Percentiles rank a stretch among this genome's conserved stretches.
phyloP scores from a whole-genome alignment of 2,888 invertebrate species.

The Ferrisia virgata region DNA sequence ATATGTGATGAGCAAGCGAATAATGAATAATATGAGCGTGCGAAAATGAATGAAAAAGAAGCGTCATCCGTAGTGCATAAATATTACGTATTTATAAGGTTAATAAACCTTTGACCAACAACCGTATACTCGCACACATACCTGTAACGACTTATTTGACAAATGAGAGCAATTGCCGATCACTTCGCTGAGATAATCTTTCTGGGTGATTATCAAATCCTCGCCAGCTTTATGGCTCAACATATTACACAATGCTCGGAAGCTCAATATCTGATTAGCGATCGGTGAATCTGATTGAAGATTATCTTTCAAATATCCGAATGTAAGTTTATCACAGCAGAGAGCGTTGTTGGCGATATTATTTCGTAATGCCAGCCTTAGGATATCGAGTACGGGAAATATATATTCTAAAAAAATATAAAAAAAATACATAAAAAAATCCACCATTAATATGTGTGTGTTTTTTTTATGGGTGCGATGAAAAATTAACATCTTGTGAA shows the following conservation, averaged over 20 bases:
- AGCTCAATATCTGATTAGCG: conserved; percentile 73
- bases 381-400: conserved; percentile 85
- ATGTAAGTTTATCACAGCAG: conserved; percentile 55
- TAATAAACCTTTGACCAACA: too few relatives aligned
- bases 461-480: background rate
- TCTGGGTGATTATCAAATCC: conserved; percentile 60
- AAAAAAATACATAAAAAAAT: background rate
- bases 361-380: conserved; percentile 76
- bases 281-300: conserved; percentile 53
- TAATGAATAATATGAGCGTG: too few relatives aligned
- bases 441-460: background rate
- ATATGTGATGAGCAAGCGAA: too few relatives aligned
- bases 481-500: too few relatives aligned
- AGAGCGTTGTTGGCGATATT: conserved; percentile 61
- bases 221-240: conserved; percentile 69
- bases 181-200: conserved; percentile 60
- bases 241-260: conserved; percentile 78
- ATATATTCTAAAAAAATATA: conserved; percentile 60
- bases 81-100: too few relatives aligned
- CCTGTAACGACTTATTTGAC: conserved; percentile 65
- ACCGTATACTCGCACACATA: conserved; percentile 53
- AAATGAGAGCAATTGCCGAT: conserved; percentile 57
- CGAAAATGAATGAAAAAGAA: too few relatives aligned
- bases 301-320: conserved; percentile 49
- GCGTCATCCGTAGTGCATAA: too few relatives aligned